These are phyloP conservation scores for Dryas iulia DNA, from an alignment of 1,140 invertebrate genomes.

Conservation along the genomic window DNA sequence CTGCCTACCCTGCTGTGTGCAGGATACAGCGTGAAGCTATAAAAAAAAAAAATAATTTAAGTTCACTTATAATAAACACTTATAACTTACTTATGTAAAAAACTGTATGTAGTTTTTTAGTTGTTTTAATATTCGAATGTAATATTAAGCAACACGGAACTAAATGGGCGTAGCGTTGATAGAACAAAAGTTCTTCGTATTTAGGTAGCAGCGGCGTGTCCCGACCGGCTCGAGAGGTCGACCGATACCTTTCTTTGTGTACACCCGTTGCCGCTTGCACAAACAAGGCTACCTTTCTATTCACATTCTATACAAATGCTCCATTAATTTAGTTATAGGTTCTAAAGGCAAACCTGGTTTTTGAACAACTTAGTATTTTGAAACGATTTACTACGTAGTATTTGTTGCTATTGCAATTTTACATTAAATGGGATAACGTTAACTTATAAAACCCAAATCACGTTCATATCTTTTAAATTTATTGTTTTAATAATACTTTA, in stretches of 20 bases:
- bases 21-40: too few species aligned
- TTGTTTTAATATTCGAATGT: neutral
- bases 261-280: conserved; percentile 31
- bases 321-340: conserved; percentile 2
- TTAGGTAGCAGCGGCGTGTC: neutral
- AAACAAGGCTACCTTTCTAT: conserved; percentile 47
- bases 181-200: conserved; percentile 2
- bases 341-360: conserved; percentile 26
- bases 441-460: conserved; percentile 18
- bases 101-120: neutral
- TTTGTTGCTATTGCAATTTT: conserved; percentile 12
- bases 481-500: conserved; percentile 21
- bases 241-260: conserved; percentile 41
- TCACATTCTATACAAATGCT: conserved; percentile 38
- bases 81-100: neutral
- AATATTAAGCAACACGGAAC: conserved; percentile 12
- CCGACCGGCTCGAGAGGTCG: conserved; percentile 23
- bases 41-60: too few species aligned
- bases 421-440: neutral
- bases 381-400: conserved; percentile 19
- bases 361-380: conserved; percentile 29
- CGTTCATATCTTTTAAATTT: conserved; percentile 18
- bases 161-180: neutral
- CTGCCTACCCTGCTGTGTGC: too few species aligned
- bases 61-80: too few species aligned